phyloP scores from a whole-genome alignment of 2,113 vertebrate genomes.

The Bufo gargarizans region DNA sequence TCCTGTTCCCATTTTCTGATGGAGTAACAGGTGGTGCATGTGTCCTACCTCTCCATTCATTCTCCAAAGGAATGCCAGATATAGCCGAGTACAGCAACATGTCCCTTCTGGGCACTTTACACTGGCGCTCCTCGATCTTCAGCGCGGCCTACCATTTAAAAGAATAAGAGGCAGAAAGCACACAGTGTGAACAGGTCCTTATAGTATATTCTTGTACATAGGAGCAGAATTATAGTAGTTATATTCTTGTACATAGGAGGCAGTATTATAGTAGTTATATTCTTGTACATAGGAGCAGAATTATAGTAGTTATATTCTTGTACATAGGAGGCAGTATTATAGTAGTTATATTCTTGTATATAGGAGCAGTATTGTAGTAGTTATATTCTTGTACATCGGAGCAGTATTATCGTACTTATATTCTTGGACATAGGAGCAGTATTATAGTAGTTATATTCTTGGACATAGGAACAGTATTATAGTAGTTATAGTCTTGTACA shows the following conservation, averaged over 20 bases:
- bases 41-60: too few relatives aligned
- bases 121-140: too few relatives aligned
- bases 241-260: neutral
- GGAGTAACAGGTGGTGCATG: too few relatives aligned
- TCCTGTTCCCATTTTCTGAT: too few relatives aligned
- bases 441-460: neutral
- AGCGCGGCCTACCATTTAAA: too few relatives aligned
- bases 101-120: too few relatives aligned
- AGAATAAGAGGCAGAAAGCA: too few relatives aligned
- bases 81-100: too few relatives aligned
- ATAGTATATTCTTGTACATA: neutral
- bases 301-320: constrained; percentile 12
- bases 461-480: neutral
- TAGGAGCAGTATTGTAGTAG: neutral
- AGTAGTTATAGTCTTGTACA: neutral
- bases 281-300: neutral
- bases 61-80: too few relatives aligned
- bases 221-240: neutral
- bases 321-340: neutral
- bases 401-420: neutral
- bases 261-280: constrained; percentile 16
- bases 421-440: neutral
- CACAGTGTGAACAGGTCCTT: too few relatives aligned
- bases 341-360: neutral
- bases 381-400: neutral